Conservation (phyloP, 2,113 vertebrate species). For the Morone saxatilis region DNA sequence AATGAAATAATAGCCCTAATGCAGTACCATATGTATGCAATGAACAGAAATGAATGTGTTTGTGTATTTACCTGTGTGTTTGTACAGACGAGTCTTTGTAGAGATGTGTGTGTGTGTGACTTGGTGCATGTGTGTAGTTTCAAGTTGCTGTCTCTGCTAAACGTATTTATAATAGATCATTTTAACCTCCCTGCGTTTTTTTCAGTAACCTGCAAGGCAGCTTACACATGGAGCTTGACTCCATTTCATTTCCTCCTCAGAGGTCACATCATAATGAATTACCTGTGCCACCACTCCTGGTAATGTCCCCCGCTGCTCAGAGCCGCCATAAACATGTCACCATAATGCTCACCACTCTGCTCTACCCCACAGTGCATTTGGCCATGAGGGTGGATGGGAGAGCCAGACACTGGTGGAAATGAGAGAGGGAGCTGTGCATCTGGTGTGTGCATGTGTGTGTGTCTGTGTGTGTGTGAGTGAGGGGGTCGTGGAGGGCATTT, state of each 20-base stretch:
- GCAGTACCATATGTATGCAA: not conserved
- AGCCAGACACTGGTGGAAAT: constrained; percentile 90
- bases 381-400: constrained; percentile 88
- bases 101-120: not conserved
- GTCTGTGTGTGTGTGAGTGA: constrained; percentile 39
- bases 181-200: constrained; percentile 48
- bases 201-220: constrained; percentile 60
- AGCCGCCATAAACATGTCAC: constrained; percentile 96
- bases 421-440: constrained; percentile 89
- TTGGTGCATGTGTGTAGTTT: constrained; percentile 20
- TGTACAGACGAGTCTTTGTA: constrained; percentile 13
- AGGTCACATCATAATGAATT: constrained; percentile 83
- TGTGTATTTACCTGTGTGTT: constrained; percentile 12
- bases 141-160: constrained; percentile 27
- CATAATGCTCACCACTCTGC: constrained; percentile 95
- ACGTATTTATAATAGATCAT: constrained; percentile 50
- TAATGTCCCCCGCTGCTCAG: constrained; percentile 83
- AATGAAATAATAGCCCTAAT: not conserved
- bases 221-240: constrained; percentile 75
- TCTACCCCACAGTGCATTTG: constrained; percentile 90
- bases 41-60: constrained; percentile 9
- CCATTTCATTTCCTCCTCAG: constrained; percentile 81
- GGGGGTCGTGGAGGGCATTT: constrained; percentile 51
- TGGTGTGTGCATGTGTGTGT: constrained; percentile 38
- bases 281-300: constrained; percentile 85